These are phyloP conservation scores for Hoplodrina blanda DNA, from an alignment of 2,888 invertebrate species.

Conservation along the genomic window DNA sequence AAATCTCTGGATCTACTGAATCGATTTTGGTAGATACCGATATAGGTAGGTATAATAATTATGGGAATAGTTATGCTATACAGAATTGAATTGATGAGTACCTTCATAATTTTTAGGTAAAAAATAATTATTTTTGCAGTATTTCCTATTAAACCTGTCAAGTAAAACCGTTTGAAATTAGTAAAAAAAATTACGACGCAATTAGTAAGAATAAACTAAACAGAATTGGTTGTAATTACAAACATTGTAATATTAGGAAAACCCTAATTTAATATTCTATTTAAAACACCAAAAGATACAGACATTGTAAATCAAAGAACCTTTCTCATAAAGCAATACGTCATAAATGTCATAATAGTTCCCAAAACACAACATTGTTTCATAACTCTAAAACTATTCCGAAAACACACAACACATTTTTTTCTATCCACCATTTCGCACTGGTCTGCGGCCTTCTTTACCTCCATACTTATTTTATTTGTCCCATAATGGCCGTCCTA, in stretches of 20 bases:
- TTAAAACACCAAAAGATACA: constrained; percentile 17
- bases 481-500: constrained; percentile 69
- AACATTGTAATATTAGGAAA: constrained; percentile 6
- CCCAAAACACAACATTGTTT: constrained; percentile 46
- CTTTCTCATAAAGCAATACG: constrained; percentile 31
- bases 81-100: too few species aligned
- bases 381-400: constrained; percentile 23
- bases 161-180: too few species aligned
- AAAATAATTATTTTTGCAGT: too few species aligned
- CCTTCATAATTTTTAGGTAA: too few species aligned
- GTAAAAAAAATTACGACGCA: not conserved
- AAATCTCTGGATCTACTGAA: too few species aligned
- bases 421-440: constrained; percentile 51
- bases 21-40: too few species aligned
- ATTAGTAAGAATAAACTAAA: not conserved
- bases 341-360: constrained; percentile 50
- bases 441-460: constrained; percentile 61
- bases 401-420: constrained; percentile 42
- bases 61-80: too few species aligned
- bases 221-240: constrained; percentile 10
- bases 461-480: constrained; percentile 65
- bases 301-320: constrained; percentile 33
- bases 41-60: too few species aligned
- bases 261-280: constrained; percentile 24
- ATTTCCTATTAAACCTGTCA: too few species aligned